Percentiles rank a stretch among this genome's conserved stretches.
phyloP scores from a whole-genome alignment of 2,888 invertebrate species.

The Magallana nippona region DNA sequence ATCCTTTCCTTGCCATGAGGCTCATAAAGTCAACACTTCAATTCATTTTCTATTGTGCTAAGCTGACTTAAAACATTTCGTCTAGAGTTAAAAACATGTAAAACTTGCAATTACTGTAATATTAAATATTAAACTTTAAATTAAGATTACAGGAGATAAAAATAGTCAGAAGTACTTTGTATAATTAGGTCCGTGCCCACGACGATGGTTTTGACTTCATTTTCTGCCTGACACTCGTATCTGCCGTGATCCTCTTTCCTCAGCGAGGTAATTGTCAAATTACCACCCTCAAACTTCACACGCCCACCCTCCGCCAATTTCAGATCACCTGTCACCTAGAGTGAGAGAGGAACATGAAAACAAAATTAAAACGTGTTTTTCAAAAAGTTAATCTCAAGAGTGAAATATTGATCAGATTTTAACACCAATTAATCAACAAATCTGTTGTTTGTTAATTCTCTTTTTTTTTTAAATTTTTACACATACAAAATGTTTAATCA shows the following conservation, averaged over 20 bases:
- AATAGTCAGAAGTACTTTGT: conserved; percentile 56
- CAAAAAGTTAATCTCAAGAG: background rate
- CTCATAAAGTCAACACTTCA: too few relatives aligned
- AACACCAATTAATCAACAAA: background rate
- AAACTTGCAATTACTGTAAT: too few relatives aligned
- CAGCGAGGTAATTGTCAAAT: conserved; percentile 93
- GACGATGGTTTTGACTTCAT: conserved; percentile 97
- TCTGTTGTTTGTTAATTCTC: too few relatives aligned
- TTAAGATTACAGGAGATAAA: too few relatives aligned
- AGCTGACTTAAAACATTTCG: too few relatives aligned
- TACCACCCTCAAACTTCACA: conserved; percentile 86
- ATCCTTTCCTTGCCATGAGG: too few relatives aligned
- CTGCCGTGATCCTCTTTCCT: conserved; percentile 94
- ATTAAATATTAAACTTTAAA: too few relatives aligned
- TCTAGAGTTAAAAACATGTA: too few relatives aligned
- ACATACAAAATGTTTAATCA: background rate
- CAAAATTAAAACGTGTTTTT: background rate
- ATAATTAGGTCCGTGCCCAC: conserved; percentile 83
- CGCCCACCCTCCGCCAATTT: conserved; percentile 56
- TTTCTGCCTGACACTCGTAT: conserved; percentile 96
- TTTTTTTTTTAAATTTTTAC: too few relatives aligned
- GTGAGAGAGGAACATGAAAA: background rate
- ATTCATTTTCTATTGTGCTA: too few relatives aligned
- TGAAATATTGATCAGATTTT: background rate
- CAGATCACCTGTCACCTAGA: conserved; percentile 86